Conservation (phyloP, 1,140 invertebrate genomes). For the Akabosia matsudoensis region DNA sequence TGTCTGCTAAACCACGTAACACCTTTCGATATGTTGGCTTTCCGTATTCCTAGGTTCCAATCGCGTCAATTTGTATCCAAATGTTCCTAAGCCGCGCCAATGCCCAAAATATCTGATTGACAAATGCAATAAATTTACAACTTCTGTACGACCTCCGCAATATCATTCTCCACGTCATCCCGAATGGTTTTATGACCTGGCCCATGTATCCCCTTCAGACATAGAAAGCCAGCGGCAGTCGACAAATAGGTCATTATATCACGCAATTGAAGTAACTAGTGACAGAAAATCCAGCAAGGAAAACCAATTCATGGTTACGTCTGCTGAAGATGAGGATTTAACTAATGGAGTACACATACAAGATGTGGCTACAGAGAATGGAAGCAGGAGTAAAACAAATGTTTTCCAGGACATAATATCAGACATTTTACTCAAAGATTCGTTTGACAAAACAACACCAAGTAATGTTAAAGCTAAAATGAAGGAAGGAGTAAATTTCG, state of each 20-base stretch:
- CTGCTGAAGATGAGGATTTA: background rate
- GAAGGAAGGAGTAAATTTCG: too few species aligned
- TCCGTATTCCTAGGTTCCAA: background rate
- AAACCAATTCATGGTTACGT: background rate
- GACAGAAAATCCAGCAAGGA: background rate
- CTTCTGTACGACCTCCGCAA: background rate
- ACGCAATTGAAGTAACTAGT: background rate
- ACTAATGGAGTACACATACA: background rate
- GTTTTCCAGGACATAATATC: background rate
- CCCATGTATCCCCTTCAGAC: background rate
- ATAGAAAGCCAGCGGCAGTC: background rate
- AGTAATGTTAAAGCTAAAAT: too few species aligned
- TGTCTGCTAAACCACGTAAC: too few species aligned
- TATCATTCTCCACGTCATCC: background rate
- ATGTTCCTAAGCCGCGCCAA: background rate
- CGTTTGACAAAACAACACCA: background rate
- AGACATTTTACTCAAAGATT: background rate
- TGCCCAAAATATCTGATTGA: background rate
- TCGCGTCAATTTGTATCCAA: background rate
- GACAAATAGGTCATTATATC: background rate
- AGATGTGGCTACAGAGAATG: constrained; percentile 1
- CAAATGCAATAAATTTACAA: background rate
- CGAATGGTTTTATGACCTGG: background rate
- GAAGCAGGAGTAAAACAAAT: background rate
- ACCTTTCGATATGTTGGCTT: background rate